Percentiles rank a stretch among this genome's conserved stretches.
These are phyloP conservation scores for Condylura cristata DNA, from an alignment of 2,113 vertebrate species.

Conservation along the genomic window DNA sequence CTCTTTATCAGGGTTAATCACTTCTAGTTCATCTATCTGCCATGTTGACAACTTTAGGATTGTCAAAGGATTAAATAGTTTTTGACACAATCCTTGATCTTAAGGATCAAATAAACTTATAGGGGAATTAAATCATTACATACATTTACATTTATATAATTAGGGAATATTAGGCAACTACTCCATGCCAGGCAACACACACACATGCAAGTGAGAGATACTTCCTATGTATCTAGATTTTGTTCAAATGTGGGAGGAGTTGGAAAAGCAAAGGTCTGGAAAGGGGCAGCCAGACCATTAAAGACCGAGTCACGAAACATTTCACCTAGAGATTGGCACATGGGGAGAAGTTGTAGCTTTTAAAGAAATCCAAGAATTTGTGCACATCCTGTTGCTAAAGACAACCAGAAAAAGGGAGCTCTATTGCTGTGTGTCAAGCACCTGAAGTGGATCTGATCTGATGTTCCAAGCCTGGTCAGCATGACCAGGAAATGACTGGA, in stretches of 20 bases:
- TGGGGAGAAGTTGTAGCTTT: not conserved
- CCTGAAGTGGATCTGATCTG: not conserved
- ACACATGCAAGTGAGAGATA: not conserved
- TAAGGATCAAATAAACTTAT: not conserved
- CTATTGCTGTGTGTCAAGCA: not conserved
- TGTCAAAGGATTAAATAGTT: not conserved
- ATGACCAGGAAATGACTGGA: not conserved
- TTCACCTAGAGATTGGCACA: not conserved
- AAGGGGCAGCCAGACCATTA: not conserved
- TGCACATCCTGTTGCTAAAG: not conserved
- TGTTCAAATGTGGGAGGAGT: not conserved
- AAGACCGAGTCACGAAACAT: not conserved
- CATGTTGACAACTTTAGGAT: not conserved
- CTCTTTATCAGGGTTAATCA: not conserved
- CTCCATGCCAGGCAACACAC: not conserved
- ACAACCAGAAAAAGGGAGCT: not conserved
- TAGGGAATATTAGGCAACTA: too few relatives aligned
- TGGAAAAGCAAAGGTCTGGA: not conserved
- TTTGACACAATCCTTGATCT: not conserved
- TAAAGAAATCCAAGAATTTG: not conserved
- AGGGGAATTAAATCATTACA: not conserved
- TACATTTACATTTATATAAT: constrained; percentile 18
- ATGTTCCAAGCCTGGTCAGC: not conserved
- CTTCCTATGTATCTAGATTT: not conserved
- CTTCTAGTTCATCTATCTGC: not conserved